Percentiles rank a stretch among this genome's conserved stretches.
Conservation (phyloP, 2,113 vertebrate species). For the Atractosteus spatula region DNA sequence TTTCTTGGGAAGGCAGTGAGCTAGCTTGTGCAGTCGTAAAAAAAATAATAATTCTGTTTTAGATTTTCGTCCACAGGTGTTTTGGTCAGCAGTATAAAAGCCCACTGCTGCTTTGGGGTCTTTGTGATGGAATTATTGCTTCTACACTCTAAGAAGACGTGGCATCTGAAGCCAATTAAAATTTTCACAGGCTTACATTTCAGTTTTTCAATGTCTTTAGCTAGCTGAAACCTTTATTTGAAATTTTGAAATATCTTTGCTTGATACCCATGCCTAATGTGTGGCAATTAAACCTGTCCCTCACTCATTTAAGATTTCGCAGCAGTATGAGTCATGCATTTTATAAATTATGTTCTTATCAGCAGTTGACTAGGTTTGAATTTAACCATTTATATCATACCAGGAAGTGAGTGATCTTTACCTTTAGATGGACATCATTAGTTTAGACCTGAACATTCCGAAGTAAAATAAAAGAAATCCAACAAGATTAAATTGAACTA, state of each 20-base stretch:
- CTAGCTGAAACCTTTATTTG: neutral
- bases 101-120: constrained; percentile 34
- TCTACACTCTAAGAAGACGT: constrained; percentile 39
- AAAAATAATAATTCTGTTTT: constrained; percentile 32
- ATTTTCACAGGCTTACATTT: neutral
- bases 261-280: neutral
- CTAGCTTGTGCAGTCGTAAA: constrained; percentile 37
- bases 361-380: too few species aligned
- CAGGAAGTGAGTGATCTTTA: too few species aligned
- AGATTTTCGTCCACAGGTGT: constrained; percentile 52
- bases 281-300: neutral
- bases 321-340: neutral
- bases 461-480: too few species aligned
- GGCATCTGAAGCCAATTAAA: constrained; percentile 59
- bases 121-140: constrained; percentile 19
- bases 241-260: constrained; percentile 4
- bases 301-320: neutral
- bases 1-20: neutral
- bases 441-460: too few species aligned
- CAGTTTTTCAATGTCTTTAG: constrained; percentile 2
- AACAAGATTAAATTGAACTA: too few species aligned
- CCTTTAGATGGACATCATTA: too few species aligned
- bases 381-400: too few species aligned
- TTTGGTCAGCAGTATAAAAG: constrained; percentile 16
- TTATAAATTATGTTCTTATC: neutral